phyloP scores from a whole-genome alignment of 2,113 vertebrate species.

The Hyaena hyaena region DNA sequence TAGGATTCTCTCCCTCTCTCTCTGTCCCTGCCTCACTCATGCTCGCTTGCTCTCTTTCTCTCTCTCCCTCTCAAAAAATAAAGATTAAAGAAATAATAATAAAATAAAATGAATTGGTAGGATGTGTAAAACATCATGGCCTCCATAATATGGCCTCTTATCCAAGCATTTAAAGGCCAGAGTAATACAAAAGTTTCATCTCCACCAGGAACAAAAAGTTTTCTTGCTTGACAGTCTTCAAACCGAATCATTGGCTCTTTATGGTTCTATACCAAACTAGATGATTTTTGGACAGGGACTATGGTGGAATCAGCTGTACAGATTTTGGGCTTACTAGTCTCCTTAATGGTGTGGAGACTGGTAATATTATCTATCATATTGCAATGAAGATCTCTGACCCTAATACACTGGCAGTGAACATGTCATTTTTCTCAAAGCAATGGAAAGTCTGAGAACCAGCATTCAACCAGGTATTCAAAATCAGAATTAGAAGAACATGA shows the following conservation, averaged over 20 bases:
- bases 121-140: background rate
- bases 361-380: background rate
- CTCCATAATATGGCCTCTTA: background rate
- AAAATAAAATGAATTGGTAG: background rate
- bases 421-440: background rate
- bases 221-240: background rate
- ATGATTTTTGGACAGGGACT: background rate
- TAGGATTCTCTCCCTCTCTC: no score
- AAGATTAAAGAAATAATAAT: no score
- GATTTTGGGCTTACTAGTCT: background rate
- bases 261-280: background rate
- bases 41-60: no score
- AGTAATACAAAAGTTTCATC: background rate
- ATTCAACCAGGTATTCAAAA: background rate
- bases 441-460: background rate
- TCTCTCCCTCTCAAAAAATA: no score
- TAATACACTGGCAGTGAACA: background rate
- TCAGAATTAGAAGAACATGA: background rate
- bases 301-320: background rate
- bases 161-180: background rate
- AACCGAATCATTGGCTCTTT: background rate
- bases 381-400: background rate
- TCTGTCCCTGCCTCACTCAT: no score
- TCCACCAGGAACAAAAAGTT: background rate
- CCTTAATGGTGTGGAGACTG: background rate